Conservation (phyloP, 2,113 vertebrate genomes). For the Trogon surrucura region DNA sequence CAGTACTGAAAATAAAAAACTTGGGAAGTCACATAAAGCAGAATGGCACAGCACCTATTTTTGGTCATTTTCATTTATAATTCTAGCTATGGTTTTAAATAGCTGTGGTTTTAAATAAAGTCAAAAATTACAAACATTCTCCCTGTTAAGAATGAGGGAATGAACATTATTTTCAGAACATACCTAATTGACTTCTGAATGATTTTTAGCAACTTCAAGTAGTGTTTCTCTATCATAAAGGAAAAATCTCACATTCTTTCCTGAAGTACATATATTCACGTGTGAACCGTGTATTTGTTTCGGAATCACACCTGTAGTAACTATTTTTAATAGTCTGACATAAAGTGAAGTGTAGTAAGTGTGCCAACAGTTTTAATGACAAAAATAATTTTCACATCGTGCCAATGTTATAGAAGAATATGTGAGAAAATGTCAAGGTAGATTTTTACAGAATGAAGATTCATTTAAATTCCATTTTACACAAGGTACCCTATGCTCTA, state of each 20-base stretch:
- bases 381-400: neutral
- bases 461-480: neutral
- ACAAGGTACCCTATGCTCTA: neutral
- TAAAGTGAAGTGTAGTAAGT: neutral
- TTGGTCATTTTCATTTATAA: neutral
- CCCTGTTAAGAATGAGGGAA: neutral
- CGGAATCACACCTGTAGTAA: neutral
- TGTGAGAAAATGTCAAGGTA: neutral
- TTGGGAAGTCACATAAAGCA: neutral
- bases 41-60: neutral
- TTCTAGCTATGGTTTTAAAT: neutral
- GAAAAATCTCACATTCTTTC: neutral
- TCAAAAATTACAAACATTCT: neutral
- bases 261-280: neutral
- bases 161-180: neutral
- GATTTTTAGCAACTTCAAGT: neutral
- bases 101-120: neutral
- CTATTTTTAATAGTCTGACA: conserved; percentile 1
- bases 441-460: neutral
- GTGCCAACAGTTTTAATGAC: neutral
- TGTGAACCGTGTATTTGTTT: neutral
- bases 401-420: neutral
- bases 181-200: neutral
- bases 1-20: neutral
- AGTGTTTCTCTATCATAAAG: neutral